Conservation (phyloP, 2,797 vertebrate genomes). For the Peromyscus nudipes region DNA sequence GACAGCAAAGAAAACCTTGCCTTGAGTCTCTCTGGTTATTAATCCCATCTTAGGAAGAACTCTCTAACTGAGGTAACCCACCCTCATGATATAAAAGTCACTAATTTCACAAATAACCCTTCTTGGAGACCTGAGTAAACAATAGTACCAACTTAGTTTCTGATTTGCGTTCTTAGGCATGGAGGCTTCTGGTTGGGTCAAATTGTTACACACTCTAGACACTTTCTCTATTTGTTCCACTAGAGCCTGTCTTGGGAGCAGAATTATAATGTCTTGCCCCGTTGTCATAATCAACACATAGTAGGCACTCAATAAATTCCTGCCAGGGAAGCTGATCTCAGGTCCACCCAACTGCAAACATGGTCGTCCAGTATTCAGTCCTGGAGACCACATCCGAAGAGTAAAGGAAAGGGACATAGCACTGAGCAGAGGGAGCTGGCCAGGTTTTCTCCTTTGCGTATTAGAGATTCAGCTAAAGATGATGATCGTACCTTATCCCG, state of each 20-base stretch:
- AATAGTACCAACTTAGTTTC: not conserved
- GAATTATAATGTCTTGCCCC: not conserved
- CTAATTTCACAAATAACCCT: not conserved
- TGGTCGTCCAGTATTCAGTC: not conserved
- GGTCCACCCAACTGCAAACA: not conserved
- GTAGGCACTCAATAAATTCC: not conserved
- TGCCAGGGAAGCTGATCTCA: constrained; percentile 6
- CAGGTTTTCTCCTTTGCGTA: not conserved
- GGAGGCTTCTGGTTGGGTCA: not conserved
- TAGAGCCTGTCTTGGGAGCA: not conserved
- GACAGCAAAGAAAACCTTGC: not conserved
- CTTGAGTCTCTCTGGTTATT: not conserved
- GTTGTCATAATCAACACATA: not conserved
- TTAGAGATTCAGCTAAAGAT: constrained; percentile 36
- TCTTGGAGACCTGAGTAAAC: not conserved
- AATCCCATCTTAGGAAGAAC: not conserved
- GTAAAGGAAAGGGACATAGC: constrained; percentile 8
- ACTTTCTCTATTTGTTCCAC: not conserved
- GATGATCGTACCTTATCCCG: constrained; percentile 92
- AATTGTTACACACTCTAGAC: not conserved
- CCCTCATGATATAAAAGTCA: not conserved
- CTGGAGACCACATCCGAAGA: constrained; percentile 8
- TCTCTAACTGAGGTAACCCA: not conserved
- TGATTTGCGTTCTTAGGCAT: not conserved
- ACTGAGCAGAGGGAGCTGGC: not conserved